Conservation (phyloP, 2,888 invertebrate genomes). For the Lycocerus yunnanus region DNA sequence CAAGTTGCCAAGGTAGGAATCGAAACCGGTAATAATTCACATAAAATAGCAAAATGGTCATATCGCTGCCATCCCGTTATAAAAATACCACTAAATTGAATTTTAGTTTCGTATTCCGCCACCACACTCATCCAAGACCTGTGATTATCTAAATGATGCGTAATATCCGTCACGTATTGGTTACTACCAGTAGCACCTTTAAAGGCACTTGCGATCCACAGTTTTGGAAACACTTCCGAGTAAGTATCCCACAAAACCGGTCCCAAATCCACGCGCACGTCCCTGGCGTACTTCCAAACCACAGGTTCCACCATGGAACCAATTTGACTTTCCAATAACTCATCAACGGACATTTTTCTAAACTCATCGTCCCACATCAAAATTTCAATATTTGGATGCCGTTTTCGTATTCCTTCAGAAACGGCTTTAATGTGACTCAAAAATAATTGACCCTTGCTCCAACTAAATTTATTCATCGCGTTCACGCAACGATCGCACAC, state of each 20-base stretch:
- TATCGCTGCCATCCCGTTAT: slow-evolving; percentile 77
- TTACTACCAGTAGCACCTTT: slow-evolving; percentile 73
- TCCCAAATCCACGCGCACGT: slow-evolving; percentile 50
- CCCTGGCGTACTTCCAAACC: slow-evolving; percentile 70
- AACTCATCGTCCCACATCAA: slow-evolving; percentile 88
- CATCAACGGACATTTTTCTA: slow-evolving; percentile 59
- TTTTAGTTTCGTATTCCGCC: slow-evolving; percentile 55
- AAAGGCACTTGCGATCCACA: slow-evolving; percentile 85
- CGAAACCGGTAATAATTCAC: slow-evolving; percentile 66
- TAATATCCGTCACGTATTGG: slow-evolving; percentile 61
- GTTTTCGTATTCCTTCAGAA: slow-evolving; percentile 56
- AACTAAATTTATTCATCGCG: slow-evolving; percentile 45
- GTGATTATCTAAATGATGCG: slow-evolving; percentile 73
- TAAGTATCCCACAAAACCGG: slow-evolving; percentile 62
- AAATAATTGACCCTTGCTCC: slow-evolving; percentile 64
- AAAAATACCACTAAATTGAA: slow-evolving; percentile 67
- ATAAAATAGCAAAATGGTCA: slow-evolving; percentile 67
- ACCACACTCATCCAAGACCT: slow-evolving; percentile 70
- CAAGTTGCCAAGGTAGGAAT: slow-evolving; percentile 67
- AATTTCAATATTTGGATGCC: slow-evolving; percentile 60
- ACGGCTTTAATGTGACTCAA: slow-evolving; percentile 65
- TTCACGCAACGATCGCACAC: slow-evolving; percentile 63
- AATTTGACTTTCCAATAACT: slow-evolving; percentile 56
- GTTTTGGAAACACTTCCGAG: slow-evolving; percentile 63
- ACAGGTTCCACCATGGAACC: slow-evolving; percentile 66